A percentile compares a stretch with the other conserved stretches of the same genome.
Conservation (phyloP, 2,113 vertebrate genomes). For the Elgaria multicarinata region DNA sequence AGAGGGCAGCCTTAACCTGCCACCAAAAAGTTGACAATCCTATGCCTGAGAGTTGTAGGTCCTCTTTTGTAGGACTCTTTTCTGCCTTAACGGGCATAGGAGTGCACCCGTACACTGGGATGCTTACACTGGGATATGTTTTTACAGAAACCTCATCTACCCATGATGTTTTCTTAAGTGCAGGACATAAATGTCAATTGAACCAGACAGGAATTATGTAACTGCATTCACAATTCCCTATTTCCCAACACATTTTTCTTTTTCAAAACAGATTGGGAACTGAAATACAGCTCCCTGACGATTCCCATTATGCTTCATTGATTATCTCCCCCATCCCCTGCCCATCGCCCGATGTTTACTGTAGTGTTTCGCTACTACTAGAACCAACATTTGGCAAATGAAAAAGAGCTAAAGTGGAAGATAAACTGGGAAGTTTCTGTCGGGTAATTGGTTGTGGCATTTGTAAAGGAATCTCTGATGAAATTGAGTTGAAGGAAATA, state of each 20-base stretch:
- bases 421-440: constrained; percentile 19
- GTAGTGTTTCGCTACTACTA: constrained; percentile 21
- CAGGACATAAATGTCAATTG: background rate
- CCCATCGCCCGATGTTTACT: background rate
- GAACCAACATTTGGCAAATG: constrained; percentile 23
- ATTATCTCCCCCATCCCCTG: background rate
- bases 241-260: background rate
- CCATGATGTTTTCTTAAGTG: background rate
- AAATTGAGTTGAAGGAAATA: constrained; percentile 33
- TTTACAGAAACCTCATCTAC: background rate
- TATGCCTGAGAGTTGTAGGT: no score
- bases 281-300: background rate
- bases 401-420: background rate
- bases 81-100: no score
- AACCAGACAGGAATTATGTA: background rate
- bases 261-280: background rate
- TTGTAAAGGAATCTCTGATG: background rate
- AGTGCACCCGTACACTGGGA: no score
- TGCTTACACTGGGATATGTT: background rate
- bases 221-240: background rate
- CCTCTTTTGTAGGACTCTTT: no score
- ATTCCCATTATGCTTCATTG: constrained; percentile 14
- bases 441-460: constrained; percentile 17
- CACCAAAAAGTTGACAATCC: no score
- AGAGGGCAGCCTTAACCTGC: no score